Evolutionary conservation across 1,140 invertebrate genomes (phyloP), one percentile per base, ranked within the genome.

Genomic region (Platyura marginata): DNA sequence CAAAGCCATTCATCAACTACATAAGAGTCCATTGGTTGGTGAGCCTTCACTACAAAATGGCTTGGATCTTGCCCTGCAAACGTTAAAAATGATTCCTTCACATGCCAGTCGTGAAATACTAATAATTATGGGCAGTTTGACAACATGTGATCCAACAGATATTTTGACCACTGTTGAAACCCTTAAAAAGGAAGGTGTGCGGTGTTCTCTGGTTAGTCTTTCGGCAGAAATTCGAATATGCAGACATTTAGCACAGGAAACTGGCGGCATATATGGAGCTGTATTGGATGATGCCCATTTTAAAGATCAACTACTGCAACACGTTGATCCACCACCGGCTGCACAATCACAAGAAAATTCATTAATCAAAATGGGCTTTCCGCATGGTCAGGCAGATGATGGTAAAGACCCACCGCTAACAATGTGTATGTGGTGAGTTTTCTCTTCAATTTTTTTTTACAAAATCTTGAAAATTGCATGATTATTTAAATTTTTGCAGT

Each of bases 41-140:
- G 92, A 98, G 61, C 88, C 92, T 3, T 96, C 92, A 0, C 60
- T 98, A 34, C 91, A 97, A 67, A 98, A 97, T 64, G 80, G 87
- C 2, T 62, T 98, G 33, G 89, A 97, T 56, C 59, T 94, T 41
- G 91, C 90, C 5, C 56, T 80, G 1, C 75, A 83, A 51, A 80
- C 82, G 4, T 67, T 98, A n/a, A 81, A 81, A 57, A 73, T 91
- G 41, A 73, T 98, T 52, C 93, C 93, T 3, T 72, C 78, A 2
- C 92, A 98, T 67, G 86, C 91, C 1, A 96, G 90, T 45, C 68
- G 90, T 53, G 91, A 97, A 67, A 73, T 96, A 33, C 63, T 90
- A n/a, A 66, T 96, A 4, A 74, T 98, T 10, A 78, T 91, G 68
- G 91, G 87, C 1, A 93, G 89, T 53, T 68, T 98, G 21, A 96